A percentile compares a stretch with the other conserved stretches of the same genome.
Conservation (phyloP, 2,888 invertebrate species). For the Chydorus sphaericus region DNA sequence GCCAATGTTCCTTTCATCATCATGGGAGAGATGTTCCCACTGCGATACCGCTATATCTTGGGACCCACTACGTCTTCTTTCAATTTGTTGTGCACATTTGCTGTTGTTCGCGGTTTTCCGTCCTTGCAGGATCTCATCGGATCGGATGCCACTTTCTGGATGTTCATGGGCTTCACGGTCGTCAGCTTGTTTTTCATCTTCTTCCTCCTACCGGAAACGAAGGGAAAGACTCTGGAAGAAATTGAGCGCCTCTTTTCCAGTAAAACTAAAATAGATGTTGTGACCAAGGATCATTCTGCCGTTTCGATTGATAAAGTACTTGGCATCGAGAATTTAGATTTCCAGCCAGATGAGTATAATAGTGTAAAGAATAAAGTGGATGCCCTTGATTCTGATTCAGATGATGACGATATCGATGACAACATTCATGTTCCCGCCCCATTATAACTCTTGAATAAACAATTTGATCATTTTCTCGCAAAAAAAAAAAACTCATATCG, state of each 20-base stretch:
- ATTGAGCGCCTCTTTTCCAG: conserved; percentile 13
- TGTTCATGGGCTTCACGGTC: conserved; percentile 12
- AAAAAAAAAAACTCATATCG: no score
- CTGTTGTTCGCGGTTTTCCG: conserved; percentile 13
- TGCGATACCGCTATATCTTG: conserved; percentile 13
- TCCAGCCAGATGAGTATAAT: no score
- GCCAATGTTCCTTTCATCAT: conserved; percentile 16
- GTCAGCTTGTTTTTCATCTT: conserved; percentile 9
- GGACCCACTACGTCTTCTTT: conserved; percentile 15
- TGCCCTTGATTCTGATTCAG: no score
- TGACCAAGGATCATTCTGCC: no score
- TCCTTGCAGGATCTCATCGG: conserved; percentile 10
- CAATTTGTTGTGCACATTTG: conserved; percentile 15
- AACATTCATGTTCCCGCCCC: no score
- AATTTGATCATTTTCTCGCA: no score
- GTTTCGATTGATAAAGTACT: no score
- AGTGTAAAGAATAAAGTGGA: no score
- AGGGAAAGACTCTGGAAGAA: conserved; percentile 15
- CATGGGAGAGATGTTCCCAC: conserved; percentile 18
- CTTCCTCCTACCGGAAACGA: conserved; percentile 14
- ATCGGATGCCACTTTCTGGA: conserved; percentile 13
- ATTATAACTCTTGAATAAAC: no score
- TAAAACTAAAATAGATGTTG: no score
- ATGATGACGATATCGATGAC: no score
- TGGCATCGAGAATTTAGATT: no score